These are phyloP conservation scores for Delichon dasypus DNA, from an alignment of 2,797 vertebrate species.

Conservation along the genomic window DNA sequence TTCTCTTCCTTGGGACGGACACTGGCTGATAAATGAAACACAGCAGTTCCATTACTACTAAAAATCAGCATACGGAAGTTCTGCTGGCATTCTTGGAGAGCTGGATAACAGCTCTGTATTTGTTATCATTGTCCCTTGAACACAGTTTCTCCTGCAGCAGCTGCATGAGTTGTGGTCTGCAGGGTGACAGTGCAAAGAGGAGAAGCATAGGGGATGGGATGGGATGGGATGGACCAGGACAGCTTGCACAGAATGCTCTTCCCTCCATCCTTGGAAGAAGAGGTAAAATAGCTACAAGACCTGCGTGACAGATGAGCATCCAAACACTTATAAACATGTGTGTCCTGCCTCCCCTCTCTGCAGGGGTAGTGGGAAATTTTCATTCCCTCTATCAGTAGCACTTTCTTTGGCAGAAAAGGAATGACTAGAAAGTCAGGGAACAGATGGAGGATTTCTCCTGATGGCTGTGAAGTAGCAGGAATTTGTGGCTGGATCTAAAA, in stretches of 20 bases:
- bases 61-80: neutral
- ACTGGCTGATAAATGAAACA: neutral
- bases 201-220: fast-evolving
- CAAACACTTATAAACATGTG: neutral
- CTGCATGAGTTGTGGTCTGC: fast-evolving
- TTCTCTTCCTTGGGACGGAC: neutral
- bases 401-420: neutral
- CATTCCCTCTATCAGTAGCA: neutral
- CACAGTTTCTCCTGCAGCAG: neutral
- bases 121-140: neutral
- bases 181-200: neutral
- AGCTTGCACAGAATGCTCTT: neutral
- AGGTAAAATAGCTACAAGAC: neutral
- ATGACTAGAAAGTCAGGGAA: neutral
- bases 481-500: slow-evolving; percentile 14
- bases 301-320: neutral
- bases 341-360: neutral
- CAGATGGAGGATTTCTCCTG: neutral
- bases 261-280: neutral
- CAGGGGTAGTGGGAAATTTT: neutral
- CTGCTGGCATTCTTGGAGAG: neutral
- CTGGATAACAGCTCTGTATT: neutral
- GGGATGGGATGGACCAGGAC: neutral
- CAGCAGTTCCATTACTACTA: neutral
- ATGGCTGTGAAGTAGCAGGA: neutral